These are phyloP conservation scores for Cosmia pyralina DNA, from an alignment of 2,888 invertebrate genomes.

Conservation along the genomic window DNA sequence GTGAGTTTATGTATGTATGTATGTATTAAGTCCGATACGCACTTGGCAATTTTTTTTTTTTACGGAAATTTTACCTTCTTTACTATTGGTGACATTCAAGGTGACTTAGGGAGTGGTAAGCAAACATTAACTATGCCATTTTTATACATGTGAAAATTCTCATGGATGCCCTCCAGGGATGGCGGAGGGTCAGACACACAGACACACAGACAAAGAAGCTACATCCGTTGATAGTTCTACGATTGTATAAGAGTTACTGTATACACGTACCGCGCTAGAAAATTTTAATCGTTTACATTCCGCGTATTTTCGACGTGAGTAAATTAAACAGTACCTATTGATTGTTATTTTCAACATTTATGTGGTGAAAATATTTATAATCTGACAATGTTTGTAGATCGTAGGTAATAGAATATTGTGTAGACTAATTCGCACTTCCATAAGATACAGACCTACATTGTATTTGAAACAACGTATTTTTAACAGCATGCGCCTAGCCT, in stretches of 20 bases:
- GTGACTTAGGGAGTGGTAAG: no score
- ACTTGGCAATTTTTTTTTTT: no score
- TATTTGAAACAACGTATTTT: not conserved
- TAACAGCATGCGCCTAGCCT: no score
- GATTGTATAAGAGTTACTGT: slow-evolving; percentile 40
- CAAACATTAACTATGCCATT: no score
- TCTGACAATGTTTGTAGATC: slow-evolving; percentile 5
- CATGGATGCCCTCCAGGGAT: no score
- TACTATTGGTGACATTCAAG: no score
- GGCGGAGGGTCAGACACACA: no score
- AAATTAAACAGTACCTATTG: slow-evolving; percentile 34
- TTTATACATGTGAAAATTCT: no score
- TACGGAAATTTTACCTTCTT: no score
- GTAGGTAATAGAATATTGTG: not conserved
- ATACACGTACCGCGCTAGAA: slow-evolving; percentile 24
- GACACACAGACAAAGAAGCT: no score
- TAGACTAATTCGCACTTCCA: not conserved
- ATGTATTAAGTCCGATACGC: no score
- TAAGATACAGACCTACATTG: not conserved
- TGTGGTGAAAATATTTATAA: slow-evolving; percentile 34
- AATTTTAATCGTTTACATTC: slow-evolving; percentile 49
- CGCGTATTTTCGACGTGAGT: slow-evolving; percentile 21
- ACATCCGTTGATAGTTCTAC: slow-evolving; percentile 35
- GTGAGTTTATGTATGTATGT: no score
- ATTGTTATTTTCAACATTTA: slow-evolving; percentile 33